Base-by-base conservation (phyloP, 2,113 vertebrate species). In the Oxyruncus cristatus region DNA sequence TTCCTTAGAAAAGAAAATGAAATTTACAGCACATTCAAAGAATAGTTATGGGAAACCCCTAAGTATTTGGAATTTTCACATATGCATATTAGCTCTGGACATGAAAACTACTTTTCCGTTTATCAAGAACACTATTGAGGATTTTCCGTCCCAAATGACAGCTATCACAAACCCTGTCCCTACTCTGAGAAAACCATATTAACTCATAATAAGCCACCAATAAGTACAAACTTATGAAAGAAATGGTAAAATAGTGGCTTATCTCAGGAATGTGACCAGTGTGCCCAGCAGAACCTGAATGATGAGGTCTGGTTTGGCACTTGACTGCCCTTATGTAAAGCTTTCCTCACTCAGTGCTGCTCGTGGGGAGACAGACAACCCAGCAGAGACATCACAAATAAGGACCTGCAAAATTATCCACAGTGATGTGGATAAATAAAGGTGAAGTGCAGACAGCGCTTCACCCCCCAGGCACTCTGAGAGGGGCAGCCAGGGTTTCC, bases 351-450 rank as follows among this genome's bases (percentile, higher is more conserved):
- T 76, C 75, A 62, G 27, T 33, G 58, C 5, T 46, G 5, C 41
- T 46, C 0, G 0, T 9, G 26, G 18, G 1, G 15, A 12, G 23
- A 30, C 9, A 7, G 26, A 35, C 14, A 63, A 18, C 4, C 1
- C 5, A 8, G 5, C 11, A 47, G 52, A 42, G 50, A 16, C 3
- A 0, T 3, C 32, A 27, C 55, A 61, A 70, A 68, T 5, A 12
- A 82, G 24, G 46, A 17, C 6, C n/a, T 80, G 21, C 14, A 77
- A 72, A 86, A 55, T 78, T 77, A 44, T 28, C 55, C 7, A 28
- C 33, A 63, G 9, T 35, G 30, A 8, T 1, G 0, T 72, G 33
- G 39, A 61, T 46, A 86, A 75, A 63, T 16, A 27, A 23, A 66
- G 72, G 30, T 55, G 65, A 92, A 46, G 26, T 35, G 50, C 24